Conservation (phyloP, 1,140 invertebrate genomes). For the Drosophila pandora region DNA sequence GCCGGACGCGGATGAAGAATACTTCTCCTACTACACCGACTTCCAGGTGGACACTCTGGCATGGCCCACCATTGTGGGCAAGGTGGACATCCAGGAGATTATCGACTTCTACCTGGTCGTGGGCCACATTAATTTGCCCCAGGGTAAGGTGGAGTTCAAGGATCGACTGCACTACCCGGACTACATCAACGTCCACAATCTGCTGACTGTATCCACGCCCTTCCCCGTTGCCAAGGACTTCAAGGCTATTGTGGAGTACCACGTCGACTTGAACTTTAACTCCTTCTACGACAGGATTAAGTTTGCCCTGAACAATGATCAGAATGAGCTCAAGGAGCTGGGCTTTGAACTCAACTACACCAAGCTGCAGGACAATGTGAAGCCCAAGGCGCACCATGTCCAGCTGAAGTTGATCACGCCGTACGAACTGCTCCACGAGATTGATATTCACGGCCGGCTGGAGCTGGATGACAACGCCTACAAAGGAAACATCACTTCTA, state of each 20-base stretch:
- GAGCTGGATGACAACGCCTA: slow-evolving; percentile 85
- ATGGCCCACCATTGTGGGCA: slow-evolving; percentile 87
- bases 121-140: slow-evolving; percentile 84
- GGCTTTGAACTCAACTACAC: slow-evolving; percentile 84
- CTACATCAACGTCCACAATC: slow-evolving; percentile 88
- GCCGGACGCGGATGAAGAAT: slow-evolving; percentile 78
- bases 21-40: slow-evolving; percentile 86
- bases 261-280: slow-evolving; percentile 85
- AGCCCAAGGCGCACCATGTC: slow-evolving; percentile 84
- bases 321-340: slow-evolving; percentile 75
- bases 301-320: slow-evolving; percentile 85
- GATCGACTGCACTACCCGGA: slow-evolving; percentile 85
- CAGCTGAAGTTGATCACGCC: slow-evolving; percentile 85
- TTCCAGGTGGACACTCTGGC: slow-evolving; percentile 87
- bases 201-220: slow-evolving; percentile 87
- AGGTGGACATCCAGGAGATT: slow-evolving; percentile 86
- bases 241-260: slow-evolving; percentile 86
- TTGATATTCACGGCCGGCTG: slow-evolving; percentile 84
- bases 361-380: slow-evolving; percentile 83
- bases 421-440: slow-evolving; percentile 84
- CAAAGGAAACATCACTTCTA: slow-evolving; percentile 84
- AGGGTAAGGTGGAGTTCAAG: slow-evolving; percentile 85
- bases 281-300: slow-evolving; percentile 84
- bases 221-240: slow-evolving; percentile 86
- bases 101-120: slow-evolving; percentile 84